Evolutionary conservation across 2,113 vertebrate species (phyloP).

Genomic region (Rhynchopsitta pachyrhyncha): DNA sequence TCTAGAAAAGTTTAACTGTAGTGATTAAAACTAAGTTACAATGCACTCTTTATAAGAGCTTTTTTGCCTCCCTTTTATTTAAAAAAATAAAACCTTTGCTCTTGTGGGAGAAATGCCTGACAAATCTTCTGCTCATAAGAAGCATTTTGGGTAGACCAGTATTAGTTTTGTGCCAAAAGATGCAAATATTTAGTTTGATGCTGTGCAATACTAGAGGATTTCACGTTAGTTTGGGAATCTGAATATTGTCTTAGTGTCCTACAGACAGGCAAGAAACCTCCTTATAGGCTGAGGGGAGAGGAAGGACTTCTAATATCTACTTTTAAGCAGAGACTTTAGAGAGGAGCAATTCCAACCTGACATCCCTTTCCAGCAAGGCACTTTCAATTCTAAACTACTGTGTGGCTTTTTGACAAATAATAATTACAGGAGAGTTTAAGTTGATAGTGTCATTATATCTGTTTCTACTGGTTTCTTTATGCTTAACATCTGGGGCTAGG

Average conservation of each 20-base stretch:
- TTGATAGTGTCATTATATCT: neutral
- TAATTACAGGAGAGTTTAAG: neutral
- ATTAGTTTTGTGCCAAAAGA: neutral
- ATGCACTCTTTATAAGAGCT: neutral
- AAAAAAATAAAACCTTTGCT: neutral
- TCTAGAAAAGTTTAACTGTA: neutral
- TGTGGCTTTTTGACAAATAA: neutral
- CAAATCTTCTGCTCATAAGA: neutral
- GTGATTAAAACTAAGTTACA: neutral
- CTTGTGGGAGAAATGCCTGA: neutral
- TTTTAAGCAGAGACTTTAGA: neutral
- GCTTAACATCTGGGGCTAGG: neutral
- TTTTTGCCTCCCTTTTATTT: neutral
- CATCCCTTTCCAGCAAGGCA: neutral
- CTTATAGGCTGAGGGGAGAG: neutral
- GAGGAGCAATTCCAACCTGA: neutral
- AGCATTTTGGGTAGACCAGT: neutral
- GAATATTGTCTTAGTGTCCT: neutral
- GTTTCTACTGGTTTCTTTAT: neutral
- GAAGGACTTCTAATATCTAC: neutral
- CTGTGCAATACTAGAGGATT: neutral
- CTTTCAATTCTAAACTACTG: neutral
- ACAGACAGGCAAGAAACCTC: neutral
- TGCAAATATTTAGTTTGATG: neutral
- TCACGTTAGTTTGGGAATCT: neutral